phyloP scores from a whole-genome alignment of 2,888 invertebrate species.

The Doris montereyensis region DNA sequence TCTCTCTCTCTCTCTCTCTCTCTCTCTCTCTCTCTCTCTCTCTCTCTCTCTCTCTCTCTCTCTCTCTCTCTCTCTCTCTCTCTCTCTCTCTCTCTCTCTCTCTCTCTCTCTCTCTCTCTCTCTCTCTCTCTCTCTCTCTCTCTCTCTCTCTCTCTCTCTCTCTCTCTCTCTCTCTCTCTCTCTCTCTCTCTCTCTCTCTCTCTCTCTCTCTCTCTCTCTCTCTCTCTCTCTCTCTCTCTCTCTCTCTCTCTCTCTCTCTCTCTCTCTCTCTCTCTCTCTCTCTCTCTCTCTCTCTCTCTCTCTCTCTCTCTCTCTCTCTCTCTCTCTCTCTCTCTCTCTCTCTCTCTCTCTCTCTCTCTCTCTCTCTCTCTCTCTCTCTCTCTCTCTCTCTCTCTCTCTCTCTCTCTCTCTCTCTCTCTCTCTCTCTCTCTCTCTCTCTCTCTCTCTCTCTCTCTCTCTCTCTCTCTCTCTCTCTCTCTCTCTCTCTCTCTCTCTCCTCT shows the following conservation, averaged over 20 bases:
- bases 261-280: conserved; percentile 13
- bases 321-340: background rate
- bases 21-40: background rate
- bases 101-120: conserved; percentile 8
- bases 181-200: background rate
- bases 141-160: background rate
- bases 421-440: conserved; percentile 16
- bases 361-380: background rate
- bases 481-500: conserved; percentile 5
- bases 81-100: conserved; percentile 22
- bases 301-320: background rate
- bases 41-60: background rate
- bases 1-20: background rate
- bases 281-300: background rate
- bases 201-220: background rate
- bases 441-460: background rate
- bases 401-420: background rate
- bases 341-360: background rate
- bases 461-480: conserved; percentile 1
- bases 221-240: background rate
- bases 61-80: conserved; percentile 6
- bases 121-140: background rate
- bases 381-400: background rate
- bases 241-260: background rate
- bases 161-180: background rate